phyloP scores from a whole-genome alignment of 2,888 invertebrate species.

The Agrilus mali region DNA sequence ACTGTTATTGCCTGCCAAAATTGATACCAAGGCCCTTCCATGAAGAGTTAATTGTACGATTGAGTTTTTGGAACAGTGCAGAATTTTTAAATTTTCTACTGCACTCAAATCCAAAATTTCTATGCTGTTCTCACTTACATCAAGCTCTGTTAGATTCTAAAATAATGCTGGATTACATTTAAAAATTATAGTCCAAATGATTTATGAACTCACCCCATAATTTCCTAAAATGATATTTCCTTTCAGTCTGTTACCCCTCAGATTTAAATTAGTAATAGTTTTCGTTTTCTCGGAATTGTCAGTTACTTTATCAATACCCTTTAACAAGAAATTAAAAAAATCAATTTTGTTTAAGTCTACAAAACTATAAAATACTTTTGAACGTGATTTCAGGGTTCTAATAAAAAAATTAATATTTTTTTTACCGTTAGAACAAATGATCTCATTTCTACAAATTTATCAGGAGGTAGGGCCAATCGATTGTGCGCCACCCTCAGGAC shows the following conservation, averaged over 20 bases:
- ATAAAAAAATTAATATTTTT: background rate
- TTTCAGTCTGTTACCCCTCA: conserved; percentile 64
- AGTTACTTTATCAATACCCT: conserved; percentile 29
- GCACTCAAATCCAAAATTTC: conserved; percentile 72
- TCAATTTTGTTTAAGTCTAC: too few species aligned
- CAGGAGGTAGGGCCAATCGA: conserved; percentile 36
- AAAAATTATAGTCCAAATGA: conserved; percentile 1
- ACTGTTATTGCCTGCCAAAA: conserved; percentile 75
- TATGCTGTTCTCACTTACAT: conserved; percentile 73
- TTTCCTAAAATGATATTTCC: conserved; percentile 77
- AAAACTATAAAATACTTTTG: too few species aligned
- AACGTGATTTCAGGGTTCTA: too few species aligned
- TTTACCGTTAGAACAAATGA: conserved; percentile 39
- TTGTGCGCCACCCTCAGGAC: conserved; percentile 47
- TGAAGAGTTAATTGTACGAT: conserved; percentile 67
- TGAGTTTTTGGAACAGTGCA: conserved; percentile 66
- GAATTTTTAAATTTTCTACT: conserved; percentile 59
- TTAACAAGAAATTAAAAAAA: conserved; percentile 9
- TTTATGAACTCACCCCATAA: conserved; percentile 54
- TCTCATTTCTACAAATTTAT: conserved; percentile 42
- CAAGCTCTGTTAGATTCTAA: conserved; percentile 69
- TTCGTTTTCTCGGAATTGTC: conserved; percentile 27
- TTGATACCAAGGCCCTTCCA: conserved; percentile 59
- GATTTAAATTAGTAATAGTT: conserved; percentile 58
- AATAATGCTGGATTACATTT: conserved; percentile 14